Percentiles rank a stretch among this genome's conserved stretches.
Conservation (phyloP, 2,888 invertebrate genomes). For the Tryphoninae sp. region DNA sequence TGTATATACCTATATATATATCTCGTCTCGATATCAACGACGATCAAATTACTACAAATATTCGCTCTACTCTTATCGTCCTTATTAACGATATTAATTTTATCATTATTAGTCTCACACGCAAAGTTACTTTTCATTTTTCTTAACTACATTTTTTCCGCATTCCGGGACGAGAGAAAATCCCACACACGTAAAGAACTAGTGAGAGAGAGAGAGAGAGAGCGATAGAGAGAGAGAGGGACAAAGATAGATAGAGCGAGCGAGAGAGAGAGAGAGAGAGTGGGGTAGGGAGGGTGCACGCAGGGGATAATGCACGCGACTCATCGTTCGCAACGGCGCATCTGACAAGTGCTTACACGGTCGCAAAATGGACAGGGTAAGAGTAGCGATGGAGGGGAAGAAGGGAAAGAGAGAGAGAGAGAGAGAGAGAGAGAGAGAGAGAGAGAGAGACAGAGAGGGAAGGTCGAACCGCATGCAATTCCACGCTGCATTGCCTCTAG, state of each 20-base stretch:
- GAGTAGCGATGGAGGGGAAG: neutral
- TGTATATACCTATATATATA: neutral
- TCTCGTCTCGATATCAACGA: neutral
- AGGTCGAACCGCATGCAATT: constrained; percentile 44
- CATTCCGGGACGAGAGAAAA: constrained; percentile 36
- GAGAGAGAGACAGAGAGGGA: neutral
- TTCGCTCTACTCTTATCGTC: too few relatives aligned
- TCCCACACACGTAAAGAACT: constrained; percentile 26
- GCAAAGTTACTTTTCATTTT: neutral
- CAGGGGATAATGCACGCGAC: constrained; percentile 40
- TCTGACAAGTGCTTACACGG: constrained; percentile 39
- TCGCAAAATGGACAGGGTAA: neutral
- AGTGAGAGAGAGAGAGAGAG: neutral
- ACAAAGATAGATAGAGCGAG: neutral
- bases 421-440: neutral
- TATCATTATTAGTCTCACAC: neutral
- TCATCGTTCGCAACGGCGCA: constrained; percentile 23
- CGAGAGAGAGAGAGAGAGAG: too few relatives aligned
- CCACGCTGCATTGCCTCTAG: constrained; percentile 9
- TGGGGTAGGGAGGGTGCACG: neutral
- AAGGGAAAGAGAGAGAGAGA: neutral
- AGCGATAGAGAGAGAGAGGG: too few relatives aligned
- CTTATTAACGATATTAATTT: too few relatives aligned
- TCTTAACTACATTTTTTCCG: constrained; percentile 28
- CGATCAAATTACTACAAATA: neutral